phyloP scores from a whole-genome alignment of 1,140 invertebrate genomes.

The Diorhabda elongata region DNA sequence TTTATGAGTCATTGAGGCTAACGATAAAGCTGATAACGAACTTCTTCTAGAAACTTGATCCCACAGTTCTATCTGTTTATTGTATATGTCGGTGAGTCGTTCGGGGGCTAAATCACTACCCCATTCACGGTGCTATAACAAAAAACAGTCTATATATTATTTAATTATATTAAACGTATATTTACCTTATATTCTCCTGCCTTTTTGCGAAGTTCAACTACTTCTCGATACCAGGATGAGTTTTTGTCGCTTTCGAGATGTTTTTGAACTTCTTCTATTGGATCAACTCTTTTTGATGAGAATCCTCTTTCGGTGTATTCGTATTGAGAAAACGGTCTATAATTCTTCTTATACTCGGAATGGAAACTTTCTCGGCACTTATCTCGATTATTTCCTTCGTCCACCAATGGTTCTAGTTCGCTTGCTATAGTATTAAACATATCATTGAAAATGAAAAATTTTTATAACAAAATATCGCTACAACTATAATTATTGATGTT shows the following conservation, averaged over 20 bases:
- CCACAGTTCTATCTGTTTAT: slow-evolving; percentile 80
- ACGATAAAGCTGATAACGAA: slow-evolving; percentile 80
- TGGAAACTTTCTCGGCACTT: slow-evolving; percentile 59
- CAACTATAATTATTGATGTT: background rate
- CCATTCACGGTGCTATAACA: slow-evolving; percentile 79
- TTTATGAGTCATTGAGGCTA: slow-evolving; percentile 78
- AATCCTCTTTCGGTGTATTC: slow-evolving; percentile 71
- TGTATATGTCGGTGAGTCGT: slow-evolving; percentile 69
- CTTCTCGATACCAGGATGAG: slow-evolving; percentile 75
- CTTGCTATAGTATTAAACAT: slow-evolving; percentile 43
- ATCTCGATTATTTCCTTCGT: slow-evolving; percentile 59
- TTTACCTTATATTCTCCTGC: slow-evolving; percentile 89
- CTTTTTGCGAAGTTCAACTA: slow-evolving; percentile 83
- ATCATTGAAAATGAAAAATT: background rate
- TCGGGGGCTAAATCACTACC: slow-evolving; percentile 79
- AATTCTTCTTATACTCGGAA: slow-evolving; percentile 76
- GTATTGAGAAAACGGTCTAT: slow-evolving; percentile 77
- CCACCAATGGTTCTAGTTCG: slow-evolving; percentile 76
- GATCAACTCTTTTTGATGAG: slow-evolving; percentile 49
- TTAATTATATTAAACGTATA: background rate
- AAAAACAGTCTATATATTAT: background rate
- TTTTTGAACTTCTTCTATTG: slow-evolving; percentile 35
- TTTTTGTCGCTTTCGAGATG: slow-evolving; percentile 45
- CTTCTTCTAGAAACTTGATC: slow-evolving; percentile 83
- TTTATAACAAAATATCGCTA: background rate